Base-by-base conservation (phyloP, 2,113 vertebrate genomes). In the Trogon surrucura region DNA sequence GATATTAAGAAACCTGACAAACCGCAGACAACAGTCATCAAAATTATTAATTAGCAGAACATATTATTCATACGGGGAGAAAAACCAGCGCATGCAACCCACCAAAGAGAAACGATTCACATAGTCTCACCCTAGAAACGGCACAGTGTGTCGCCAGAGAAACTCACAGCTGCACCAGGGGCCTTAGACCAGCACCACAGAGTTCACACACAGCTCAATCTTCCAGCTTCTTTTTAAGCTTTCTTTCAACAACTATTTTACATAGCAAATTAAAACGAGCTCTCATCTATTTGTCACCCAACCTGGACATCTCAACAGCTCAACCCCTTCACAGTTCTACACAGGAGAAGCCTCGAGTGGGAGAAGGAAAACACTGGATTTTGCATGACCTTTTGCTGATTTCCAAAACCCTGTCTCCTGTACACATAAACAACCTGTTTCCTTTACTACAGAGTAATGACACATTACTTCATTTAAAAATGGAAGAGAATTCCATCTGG, bases 41-140 rank as follows among this genome's bases (percentile, higher is more conserved):
- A 73, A 91, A 7, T 9, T 0, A 77, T 41, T 57, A n/a, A n/a
- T 3, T 13, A 88, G 13, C 44, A 91, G 18, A 80, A 83, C 74
- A 6, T 5, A 27, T 81, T 78, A 62, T 41, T 88, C 54, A n/a
- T 5, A 36, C 1, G 47, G 6, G 5, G 3, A 38, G 16, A 57
- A 86, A 74, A 66, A 5, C 0, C 47, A 82, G 21, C 3, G 27
- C 11, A 45, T 1, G 1, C 10, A 67, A 26, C 0, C 0, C 9
- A 64, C 34, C 38, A 73, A 53, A 77, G 23, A 30, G 30, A 66
- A 78, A 20, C 4, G 6, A 84, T 26, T 57, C 6, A 3, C 11
- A 10, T 0, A 27, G 53, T 16, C 30, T 65, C 21, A 38, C 47
- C 72, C 51, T 22, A 73, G 13, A 54, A 36, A 62, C 61, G 71